Base-by-base conservation (phyloP, 1,140 invertebrate genomes). In the Melanaphis sacchari region DNA sequence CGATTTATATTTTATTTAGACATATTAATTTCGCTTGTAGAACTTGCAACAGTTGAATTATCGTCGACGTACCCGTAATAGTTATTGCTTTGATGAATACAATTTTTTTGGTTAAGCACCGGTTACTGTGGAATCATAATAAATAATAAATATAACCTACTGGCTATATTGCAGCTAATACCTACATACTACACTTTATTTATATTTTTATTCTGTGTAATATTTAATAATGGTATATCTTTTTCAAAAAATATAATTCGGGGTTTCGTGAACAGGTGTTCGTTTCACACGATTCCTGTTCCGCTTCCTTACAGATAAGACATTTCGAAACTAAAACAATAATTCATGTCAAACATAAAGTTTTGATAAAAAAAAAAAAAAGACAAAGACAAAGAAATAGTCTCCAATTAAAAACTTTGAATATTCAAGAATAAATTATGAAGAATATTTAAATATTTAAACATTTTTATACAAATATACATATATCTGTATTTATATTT, bases 211-310 rank as follows among this genome's bases (percentile, higher is more conserved):
- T 87, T 87, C 31, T 6, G 40, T 43, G 5, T 41, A 41, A 43
- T 43, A 43, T 87, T 87, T 87, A 87, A 87, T 87, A 87, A 87
- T 31, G 1, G 41, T 31, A 41, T 43, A 76, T 26, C 26, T 41
- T 87, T n/a, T 87, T 87, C 26, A 7, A 76, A 76, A 76, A 76
- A 76, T 76, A 76, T n/a, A n/a, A 76, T 87, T 87, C 31, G 26
- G 15, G 84, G 40, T 87, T 87, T 87, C 41, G 40, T 31, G 84
- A 87, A 87, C 84, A 87, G 84, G 84, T 87, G 84, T 87, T 87
- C 31, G 15, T 87, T 87, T 87, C 84, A 46, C 84, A 87, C 26
- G 15, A 46, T 87, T 15, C 84, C 26, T 41, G 9, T 7, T 4
- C 84, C 84, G 8, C 40, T n/a, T 4, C 5, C 3, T 36, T 5